Conservation (phyloP, 2,113 vertebrate species). For the Meriones unguiculatus region DNA sequence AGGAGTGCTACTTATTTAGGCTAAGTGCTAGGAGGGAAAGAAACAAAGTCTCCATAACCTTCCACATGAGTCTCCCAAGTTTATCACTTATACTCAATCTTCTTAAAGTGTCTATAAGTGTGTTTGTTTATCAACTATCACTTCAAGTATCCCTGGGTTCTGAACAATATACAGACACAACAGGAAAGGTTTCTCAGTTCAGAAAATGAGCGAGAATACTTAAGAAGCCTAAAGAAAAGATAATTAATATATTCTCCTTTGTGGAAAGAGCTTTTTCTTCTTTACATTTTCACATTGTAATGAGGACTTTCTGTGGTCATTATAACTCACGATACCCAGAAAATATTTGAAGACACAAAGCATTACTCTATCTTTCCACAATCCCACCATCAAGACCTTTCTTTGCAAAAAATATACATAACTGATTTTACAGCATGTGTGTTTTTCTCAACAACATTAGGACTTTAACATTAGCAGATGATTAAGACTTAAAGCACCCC, state of each 20-base stretch:
- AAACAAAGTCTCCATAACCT: background rate
- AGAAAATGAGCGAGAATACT: conserved; percentile 42
- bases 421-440: background rate
- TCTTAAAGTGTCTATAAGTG: background rate
- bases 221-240: background rate
- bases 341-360: conserved; percentile 42
- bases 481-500: background rate
- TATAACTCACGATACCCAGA: background rate
- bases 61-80: background rate
- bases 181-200: background rate
- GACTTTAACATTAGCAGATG: background rate
- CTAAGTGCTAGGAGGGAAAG: background rate
- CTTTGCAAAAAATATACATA: background rate
- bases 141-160: background rate
- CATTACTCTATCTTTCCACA: background rate
- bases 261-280: background rate
- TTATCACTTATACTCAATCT: background rate
- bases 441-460: conserved; percentile 35
- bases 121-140: conserved; percentile 2
- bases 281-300: background rate
- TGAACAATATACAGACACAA: background rate
- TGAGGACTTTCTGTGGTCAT: background rate
- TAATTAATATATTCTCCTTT: background rate
- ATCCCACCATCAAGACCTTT: background rate
- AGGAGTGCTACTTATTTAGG: background rate